Evolutionary conservation across 2,888 invertebrate genomes (phyloP).

Genomic region (Lycocerus yunnanus): DNA sequence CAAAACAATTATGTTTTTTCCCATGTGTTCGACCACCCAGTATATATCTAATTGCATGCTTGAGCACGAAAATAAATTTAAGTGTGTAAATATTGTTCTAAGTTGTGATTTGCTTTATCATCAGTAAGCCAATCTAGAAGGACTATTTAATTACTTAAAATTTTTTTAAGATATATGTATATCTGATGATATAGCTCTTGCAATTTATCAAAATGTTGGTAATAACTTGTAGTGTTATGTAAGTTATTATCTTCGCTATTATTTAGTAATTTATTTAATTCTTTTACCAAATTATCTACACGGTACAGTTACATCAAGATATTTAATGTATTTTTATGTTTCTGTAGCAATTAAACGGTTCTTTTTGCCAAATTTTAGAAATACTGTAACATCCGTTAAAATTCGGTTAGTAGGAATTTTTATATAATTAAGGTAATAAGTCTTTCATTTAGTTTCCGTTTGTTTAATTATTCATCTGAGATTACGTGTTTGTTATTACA

Average conservation of each 20-base stretch:
- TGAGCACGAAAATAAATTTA: neutral
- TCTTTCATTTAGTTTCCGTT: slow-evolving; percentile 1
- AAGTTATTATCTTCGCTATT: neutral
- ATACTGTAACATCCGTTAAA: slow-evolving; percentile 3
- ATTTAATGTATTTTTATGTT: neutral
- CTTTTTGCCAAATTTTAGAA: neutral
- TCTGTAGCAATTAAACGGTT: neutral
- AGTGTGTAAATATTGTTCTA: too few relatives aligned
- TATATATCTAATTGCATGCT: neutral
- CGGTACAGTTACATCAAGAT: neutral
- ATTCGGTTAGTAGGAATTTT: slow-evolving; percentile 4
- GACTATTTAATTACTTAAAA: neutral
- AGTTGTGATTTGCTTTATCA: neutral
- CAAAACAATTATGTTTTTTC: too few relatives aligned
- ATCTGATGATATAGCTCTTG: too few relatives aligned
- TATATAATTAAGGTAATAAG: neutral
- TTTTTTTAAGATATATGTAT: too few relatives aligned
- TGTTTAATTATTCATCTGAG: neutral
- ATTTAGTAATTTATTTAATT: neutral
- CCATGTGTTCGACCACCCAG: too few relatives aligned
- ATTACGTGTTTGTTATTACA: neutral
- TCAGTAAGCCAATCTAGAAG: neutral
- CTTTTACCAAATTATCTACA: neutral
- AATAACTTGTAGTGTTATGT: too few relatives aligned
- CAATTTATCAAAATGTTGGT: too few relatives aligned